Evolutionary conservation across 2,888 invertebrate genomes (phyloP).

Genomic region (Scrobipalpa atriplicella): DNA sequence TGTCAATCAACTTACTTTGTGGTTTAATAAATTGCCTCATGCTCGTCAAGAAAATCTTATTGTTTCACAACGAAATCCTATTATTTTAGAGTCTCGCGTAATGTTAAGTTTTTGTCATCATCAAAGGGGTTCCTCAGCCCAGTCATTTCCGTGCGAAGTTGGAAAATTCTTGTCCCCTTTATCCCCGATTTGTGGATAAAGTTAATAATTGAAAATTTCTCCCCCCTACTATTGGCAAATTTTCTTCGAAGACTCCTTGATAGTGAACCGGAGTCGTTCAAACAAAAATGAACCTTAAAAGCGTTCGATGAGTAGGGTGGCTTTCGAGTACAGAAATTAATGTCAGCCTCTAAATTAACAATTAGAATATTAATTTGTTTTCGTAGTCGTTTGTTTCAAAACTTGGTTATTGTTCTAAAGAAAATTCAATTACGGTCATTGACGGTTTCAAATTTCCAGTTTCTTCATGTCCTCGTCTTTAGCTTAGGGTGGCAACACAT

Average conservation of each 20-base stretch:
- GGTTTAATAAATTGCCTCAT: too few species aligned
- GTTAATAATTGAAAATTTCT: constrained; percentile 69
- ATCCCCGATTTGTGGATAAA: constrained; percentile 51
- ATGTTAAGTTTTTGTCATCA: too few species aligned
- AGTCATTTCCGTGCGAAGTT: background rate
- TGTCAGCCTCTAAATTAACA: background rate
- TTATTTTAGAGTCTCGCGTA: too few species aligned
- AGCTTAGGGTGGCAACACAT: too few species aligned
- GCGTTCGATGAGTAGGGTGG: background rate
- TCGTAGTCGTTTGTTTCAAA: constrained; percentile 7
- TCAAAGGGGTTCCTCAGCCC: background rate
- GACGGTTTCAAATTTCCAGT: background rate
- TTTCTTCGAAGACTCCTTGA: constrained; percentile 51
- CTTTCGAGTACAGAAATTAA: background rate
- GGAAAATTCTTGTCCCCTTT: constrained; percentile 40
- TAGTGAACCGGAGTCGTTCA: constrained; percentile 42
- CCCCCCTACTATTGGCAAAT: constrained; percentile 61
- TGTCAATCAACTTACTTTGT: too few species aligned
- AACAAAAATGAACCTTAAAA: constrained; percentile 5
- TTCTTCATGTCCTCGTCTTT: background rate
- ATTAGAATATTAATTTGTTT: constrained; percentile 15
- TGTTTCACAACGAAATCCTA: too few species aligned
- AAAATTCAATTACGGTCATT: background rate
- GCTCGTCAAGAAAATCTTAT: too few species aligned
- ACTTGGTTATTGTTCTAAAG: background rate